A percentile compares a stretch with the other conserved stretches of the same genome.
Conservation (phyloP, 2,113 vertebrate species). For the Anolis sagrei region DNA sequence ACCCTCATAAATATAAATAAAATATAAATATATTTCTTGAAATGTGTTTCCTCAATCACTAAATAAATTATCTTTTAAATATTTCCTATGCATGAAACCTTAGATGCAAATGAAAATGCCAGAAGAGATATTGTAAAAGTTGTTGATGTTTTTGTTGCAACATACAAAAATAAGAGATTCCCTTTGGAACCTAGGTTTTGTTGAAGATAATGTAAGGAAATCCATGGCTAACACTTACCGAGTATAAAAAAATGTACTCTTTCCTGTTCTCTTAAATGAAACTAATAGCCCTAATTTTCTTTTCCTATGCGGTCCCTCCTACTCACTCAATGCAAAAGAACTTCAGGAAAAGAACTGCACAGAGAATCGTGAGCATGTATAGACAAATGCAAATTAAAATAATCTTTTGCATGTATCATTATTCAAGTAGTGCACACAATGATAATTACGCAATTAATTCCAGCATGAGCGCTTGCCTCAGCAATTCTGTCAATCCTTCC, state of each 20-base stretch:
- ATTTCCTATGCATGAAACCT: not conserved
- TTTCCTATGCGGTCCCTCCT: not conserved
- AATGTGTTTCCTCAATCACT: not conserved
- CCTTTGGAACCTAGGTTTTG: not conserved
- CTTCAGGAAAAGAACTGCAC: not conserved
- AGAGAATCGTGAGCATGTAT: not conserved
- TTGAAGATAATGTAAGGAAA: not conserved
- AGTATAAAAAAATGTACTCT: not conserved
- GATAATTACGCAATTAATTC: constrained; percentile 9
- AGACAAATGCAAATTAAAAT: not conserved
- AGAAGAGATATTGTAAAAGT: not conserved
- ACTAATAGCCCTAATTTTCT: not conserved
- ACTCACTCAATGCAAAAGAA: not conserved
- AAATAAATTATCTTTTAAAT: not conserved
- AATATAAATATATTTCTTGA: not conserved
- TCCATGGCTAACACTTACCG: not conserved
- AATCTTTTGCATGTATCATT: constrained; percentile 9
- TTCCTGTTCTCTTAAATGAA: not conserved
- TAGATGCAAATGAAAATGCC: not conserved
- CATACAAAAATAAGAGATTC: not conserved
- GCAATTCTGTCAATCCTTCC: not conserved
- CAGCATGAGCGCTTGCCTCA: not conserved
- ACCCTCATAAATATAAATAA: not conserved
- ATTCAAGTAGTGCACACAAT: constrained; percentile 4
- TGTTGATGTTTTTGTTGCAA: not conserved